Conservation (phyloP, 2,888 invertebrate species). For the Sturmia bella region DNA sequence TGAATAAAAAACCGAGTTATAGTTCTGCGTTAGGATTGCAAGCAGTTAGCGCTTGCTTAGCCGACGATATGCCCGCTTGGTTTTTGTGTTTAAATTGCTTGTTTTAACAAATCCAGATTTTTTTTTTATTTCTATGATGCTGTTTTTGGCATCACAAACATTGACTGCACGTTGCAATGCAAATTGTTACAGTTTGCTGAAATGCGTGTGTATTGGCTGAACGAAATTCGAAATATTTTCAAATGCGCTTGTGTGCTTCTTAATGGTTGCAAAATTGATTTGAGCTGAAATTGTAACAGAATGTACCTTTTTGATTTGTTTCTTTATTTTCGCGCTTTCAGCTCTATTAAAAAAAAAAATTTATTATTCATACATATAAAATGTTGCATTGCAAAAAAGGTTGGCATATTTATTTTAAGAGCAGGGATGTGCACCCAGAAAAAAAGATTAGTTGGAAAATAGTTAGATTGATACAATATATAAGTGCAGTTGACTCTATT, state of each 20-base stretch:
- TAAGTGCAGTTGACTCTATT: too few relatives aligned
- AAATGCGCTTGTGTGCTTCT: background rate
- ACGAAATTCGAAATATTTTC: background rate
- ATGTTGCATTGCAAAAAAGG: background rate
- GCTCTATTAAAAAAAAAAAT: too few relatives aligned
- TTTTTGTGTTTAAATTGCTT: background rate
- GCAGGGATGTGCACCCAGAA: too few relatives aligned
- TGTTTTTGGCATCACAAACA: slow-evolving; percentile 19
- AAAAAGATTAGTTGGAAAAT: too few relatives aligned
- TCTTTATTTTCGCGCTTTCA: slow-evolving; percentile 23
- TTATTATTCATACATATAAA: too few relatives aligned
- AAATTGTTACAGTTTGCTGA: slow-evolving; percentile 12
- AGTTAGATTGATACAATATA: too few relatives aligned
- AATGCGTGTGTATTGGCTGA: background rate
- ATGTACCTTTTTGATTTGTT: slow-evolving; percentile 47
- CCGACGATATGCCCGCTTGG: background rate
- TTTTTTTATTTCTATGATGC: slow-evolving; percentile 9
- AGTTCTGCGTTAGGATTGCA: too few relatives aligned
- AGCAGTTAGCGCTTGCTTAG: background rate
- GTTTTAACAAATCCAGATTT: slow-evolving; percentile 15
- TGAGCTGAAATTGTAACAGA: slow-evolving; percentile 29
- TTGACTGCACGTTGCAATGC: background rate
- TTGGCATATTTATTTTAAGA: too few relatives aligned
- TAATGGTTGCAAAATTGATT: slow-evolving; percentile 7
- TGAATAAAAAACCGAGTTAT: too few relatives aligned